Evolutionary conservation across 2,888 invertebrate species (phyloP), one percentile per base, ranked within the genome.

Genomic region (Coleophora flavipennella): DNA sequence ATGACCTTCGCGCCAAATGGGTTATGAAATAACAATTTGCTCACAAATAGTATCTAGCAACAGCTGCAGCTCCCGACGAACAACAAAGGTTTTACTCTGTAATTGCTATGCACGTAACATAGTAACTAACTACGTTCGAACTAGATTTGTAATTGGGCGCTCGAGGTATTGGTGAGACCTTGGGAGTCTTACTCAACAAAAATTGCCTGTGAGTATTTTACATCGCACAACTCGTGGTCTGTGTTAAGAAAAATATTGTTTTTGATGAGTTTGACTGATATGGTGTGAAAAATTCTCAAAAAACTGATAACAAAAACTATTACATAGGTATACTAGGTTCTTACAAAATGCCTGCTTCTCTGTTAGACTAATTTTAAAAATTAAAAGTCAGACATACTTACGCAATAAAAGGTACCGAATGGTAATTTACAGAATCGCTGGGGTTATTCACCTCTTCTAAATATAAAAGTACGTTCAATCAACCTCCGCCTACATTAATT

Each of bases 391-490:
- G 41, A 36, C 37, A 36, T 41, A 39, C 36, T 33, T 28, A 13
- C 11, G 38, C 44, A 51, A 42, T 20, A 20, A 20, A 20, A 20
- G 20, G 20, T n/a, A 20, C 6, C 20, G 20, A 4, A 4, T 6
- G 3, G 3, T 20, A 20, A 20, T 20, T 20, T 20, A 4, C 3
- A 20, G 20, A 20, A 20, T 20, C 20, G 6, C 6, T 20, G 3
- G 20, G 20, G 20, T 20, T 20, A 20, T 74, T 76, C 66, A 78
- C 71, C 79, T 68, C 69, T 50, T 57, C 66, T 69, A 64, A 67
- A 74, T 75, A 72, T 71, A 75, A 76, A 73, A 77, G 77, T 69
- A 76, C 65, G 64, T 65, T 67, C 69, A 72, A 74, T 80, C 75
- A 76, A 59, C 66, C 55, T 50, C 68, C 66, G 48, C 80, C 79